A percentile compares a stretch with the other conserved stretches of the same genome.
phyloP scores from a whole-genome alignment of 2,797 vertebrate species.

The Sciaenops ocellatus region DNA sequence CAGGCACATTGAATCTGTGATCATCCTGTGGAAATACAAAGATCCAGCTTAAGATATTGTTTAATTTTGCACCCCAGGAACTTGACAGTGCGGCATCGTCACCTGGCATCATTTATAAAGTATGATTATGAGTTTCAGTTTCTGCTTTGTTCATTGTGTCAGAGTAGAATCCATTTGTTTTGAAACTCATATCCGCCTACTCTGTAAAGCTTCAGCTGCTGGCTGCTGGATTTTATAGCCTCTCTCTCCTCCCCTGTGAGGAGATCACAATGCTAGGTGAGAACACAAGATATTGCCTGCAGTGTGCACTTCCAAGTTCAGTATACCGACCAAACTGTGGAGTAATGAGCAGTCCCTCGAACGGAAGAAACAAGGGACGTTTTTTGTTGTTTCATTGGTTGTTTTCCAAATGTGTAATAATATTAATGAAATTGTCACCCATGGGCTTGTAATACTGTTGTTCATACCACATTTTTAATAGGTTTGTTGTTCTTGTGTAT shows the following conservation, averaged over 20 bases:
- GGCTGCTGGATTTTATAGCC: conserved; percentile 63
- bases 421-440: conserved; percentile 69
- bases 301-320: conserved; percentile 55
- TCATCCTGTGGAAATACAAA: conserved; percentile 19
- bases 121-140: conserved; percentile 23
- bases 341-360: conserved; percentile 54
- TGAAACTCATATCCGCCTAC: conserved; percentile 46
- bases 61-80: conserved; percentile 22
- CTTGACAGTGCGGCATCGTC: not conserved
- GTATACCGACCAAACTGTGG: conserved; percentile 33
- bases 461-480: conserved; percentile 70
- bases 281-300: conserved; percentile 62
- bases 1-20: not conserved
- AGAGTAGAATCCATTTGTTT: conserved; percentile 46
- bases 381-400: conserved; percentile 58
- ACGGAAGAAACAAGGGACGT: conserved; percentile 27
- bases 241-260: conserved; percentile 58
- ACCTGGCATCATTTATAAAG: conserved; percentile 24
- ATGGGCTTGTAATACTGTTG: conserved; percentile 61
- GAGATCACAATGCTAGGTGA: conserved; percentile 51
- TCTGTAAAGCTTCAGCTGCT: conserved; percentile 55
- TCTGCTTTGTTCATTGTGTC: conserved; percentile 42
- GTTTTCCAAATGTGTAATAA: conserved; percentile 61
- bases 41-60: conserved; percentile 1
- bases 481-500: conserved; percentile 71